Evolutionary conservation across 1,140 invertebrate species (phyloP), one percentile per base, ranked within the genome.

Genomic region (Ceratitis capitata): DNA sequence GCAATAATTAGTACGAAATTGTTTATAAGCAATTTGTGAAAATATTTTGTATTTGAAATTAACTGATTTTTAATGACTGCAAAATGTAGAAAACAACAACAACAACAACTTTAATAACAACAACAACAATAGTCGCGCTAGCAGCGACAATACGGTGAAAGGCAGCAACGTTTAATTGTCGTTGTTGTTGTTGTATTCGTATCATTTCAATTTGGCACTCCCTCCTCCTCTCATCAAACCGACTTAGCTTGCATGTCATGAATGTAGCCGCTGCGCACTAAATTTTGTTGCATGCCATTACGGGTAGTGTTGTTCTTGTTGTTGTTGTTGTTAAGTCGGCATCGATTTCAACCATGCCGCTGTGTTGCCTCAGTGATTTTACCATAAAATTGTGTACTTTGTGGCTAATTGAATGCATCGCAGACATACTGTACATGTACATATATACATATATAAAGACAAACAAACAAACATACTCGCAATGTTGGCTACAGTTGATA

Each of bases 11-110:
- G 69, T n/a, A 78, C 69, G 69, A 78, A 78, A 78, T 45, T 78
- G 69, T 78, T 78, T 78, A 78, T 78, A 45, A 78, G 69, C 69
- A 45, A 78, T 78, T 78, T 45, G 69, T 78, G 69, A 78, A 78
- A 78, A 78, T 78, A 78, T 78, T 78, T 78, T 78, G 69, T 78
- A 45, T 78, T 78, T 78, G 29, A 78, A 78, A 78, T 42, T 78
- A 78, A 78, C 69, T 78, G 39, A 45, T 78, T 78, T 78, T 78
- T 78, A 78, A 78, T 78, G 69, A 78, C 69, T 39, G 39, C 69
- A 26, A 78, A 47, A 78, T 78, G 69, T 78, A 78, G 16, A 45
- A 69, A 53, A 4, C 51, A 19, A n/a, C n/a, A n/a, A n/a, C n/a
- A n/a, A n/a, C n/a, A n/a, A n/a, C n/a, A n/a, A n/a, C n/a, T n/a